These are phyloP conservation scores for Colletes latitarsis DNA, from an alignment of 1,140 invertebrate species.

Conservation along the genomic window DNA sequence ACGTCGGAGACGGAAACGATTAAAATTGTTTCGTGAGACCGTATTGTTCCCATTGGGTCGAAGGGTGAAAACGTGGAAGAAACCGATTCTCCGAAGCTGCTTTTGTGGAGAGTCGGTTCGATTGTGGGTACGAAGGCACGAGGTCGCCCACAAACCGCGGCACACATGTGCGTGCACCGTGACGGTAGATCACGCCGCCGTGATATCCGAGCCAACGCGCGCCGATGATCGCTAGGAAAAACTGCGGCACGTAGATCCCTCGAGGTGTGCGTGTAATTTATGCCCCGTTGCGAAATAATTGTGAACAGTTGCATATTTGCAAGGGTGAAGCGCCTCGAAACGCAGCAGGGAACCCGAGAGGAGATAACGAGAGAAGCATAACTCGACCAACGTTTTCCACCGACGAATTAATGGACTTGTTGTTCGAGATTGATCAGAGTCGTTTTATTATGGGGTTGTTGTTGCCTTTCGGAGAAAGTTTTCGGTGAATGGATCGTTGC, in stretches of 20 bases:
- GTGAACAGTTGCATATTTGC: slow-evolving; percentile 11
- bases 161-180: slow-evolving; percentile 77
- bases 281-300: slow-evolving; percentile 21
- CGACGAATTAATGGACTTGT: not conserved
- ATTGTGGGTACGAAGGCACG: slow-evolving; percentile 39
- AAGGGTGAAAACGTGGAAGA: not conserved
- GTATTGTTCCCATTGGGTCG: too few species aligned
- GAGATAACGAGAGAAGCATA: not conserved
- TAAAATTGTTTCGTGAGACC: too few species aligned
- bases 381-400: not conserved
- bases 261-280: not conserved
- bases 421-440: not conserved
- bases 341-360: not conserved
- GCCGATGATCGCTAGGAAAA: slow-evolving; percentile 32
- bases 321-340: not conserved
- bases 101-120: not conserved
- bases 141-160: slow-evolving; percentile 70
- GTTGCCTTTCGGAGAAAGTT: not conserved
- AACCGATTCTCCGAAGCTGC: not conserved
- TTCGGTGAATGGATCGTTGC: not conserved
- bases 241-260: not conserved
- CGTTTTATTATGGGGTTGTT: too few species aligned
- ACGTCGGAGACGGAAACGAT: too few species aligned
- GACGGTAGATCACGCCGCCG: slow-evolving; percentile 70
- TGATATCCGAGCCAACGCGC: slow-evolving; percentile 59